These are phyloP conservation scores for Busseola fusca DNA, from an alignment of 2,888 invertebrate genomes.

Conservation along the genomic window DNA sequence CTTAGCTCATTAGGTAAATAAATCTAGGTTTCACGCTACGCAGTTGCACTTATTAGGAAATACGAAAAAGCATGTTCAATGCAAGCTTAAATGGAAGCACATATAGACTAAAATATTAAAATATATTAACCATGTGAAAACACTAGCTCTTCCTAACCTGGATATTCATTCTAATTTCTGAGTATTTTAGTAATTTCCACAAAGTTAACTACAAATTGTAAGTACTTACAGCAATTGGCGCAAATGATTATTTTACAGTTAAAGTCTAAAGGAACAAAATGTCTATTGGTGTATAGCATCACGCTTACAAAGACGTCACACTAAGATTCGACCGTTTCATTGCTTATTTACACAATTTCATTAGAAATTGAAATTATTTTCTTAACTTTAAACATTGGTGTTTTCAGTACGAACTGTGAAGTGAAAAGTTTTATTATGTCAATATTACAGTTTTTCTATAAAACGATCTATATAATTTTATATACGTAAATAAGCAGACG, in stretches of 20 bases:
- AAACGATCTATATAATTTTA: slow-evolving; percentile 72
- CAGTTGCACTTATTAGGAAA: slow-evolving; percentile 68
- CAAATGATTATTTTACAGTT: slow-evolving; percentile 49
- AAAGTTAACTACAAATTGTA: slow-evolving; percentile 37
- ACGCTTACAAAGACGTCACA: slow-evolving; percentile 47
- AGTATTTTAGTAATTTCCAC: slow-evolving; percentile 40
- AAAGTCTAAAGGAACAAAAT: slow-evolving; percentile 57
- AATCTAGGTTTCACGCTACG: slow-evolving; percentile 63
- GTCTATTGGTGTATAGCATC: slow-evolving; percentile 54
- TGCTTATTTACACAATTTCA: slow-evolving; percentile 62
- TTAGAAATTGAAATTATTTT: slow-evolving; percentile 53
- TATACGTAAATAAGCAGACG: slow-evolving; percentile 76
- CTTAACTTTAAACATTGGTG: slow-evolving; percentile 67
- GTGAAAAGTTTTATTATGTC: slow-evolving; percentile 61
- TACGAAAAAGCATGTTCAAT: slow-evolving; percentile 69
- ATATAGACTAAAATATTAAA: slow-evolving; percentile 62
- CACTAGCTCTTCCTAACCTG: slow-evolving; percentile 44
- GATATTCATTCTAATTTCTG: slow-evolving; percentile 32
- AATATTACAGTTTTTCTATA: slow-evolving; percentile 67
- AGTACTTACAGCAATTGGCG: slow-evolving; percentile 52
- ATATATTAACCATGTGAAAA: slow-evolving; percentile 51
- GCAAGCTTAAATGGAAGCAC: slow-evolving; percentile 77
- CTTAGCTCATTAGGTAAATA: slow-evolving; percentile 64
- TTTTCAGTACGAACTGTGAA: slow-evolving; percentile 64
- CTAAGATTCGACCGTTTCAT: slow-evolving; percentile 51